These are phyloP conservation scores for Sternarchorhynchus goeldii DNA, from an alignment of 2,797 vertebrate species.

Conservation along the genomic window DNA sequence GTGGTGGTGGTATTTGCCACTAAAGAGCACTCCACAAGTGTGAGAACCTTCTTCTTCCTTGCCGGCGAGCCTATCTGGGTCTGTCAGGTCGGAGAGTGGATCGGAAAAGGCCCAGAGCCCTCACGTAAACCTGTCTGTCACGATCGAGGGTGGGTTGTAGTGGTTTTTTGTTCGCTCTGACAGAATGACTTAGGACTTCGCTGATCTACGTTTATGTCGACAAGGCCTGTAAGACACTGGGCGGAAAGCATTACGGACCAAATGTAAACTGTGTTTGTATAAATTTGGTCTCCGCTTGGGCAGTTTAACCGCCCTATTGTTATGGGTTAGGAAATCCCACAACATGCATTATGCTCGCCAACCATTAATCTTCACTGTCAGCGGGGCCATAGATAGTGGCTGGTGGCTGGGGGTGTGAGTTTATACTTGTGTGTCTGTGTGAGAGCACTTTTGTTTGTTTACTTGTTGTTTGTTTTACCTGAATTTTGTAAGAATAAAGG, in stretches of 20 bases:
- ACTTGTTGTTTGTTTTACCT: neutral
- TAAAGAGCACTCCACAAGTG: conserved; percentile 25
- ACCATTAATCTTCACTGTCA: conserved; percentile 51
- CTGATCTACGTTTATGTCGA: conserved; percentile 48
- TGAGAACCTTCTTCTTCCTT: conserved; percentile 43
- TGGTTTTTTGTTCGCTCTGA: conserved; percentile 43
- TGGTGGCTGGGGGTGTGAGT: neutral
- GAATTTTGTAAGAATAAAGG: neutral
- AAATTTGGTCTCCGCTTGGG: conserved; percentile 69
- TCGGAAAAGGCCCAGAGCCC: conserved; percentile 21
- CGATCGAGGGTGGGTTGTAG: conserved; percentile 20
- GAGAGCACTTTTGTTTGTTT: conserved; percentile 3
- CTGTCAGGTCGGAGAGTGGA: conserved; percentile 36
- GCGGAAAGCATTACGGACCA: conserved; percentile 51
- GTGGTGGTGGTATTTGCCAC: neutral
- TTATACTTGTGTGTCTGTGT: conserved; percentile 9
- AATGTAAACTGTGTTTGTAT: conserved; percentile 56
- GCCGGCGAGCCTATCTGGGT: conserved; percentile 44
- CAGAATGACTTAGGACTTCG: conserved; percentile 54
- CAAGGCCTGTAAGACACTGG: conserved; percentile 34
- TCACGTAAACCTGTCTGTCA: conserved; percentile 48
- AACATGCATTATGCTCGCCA: conserved; percentile 13
- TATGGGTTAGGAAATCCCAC: conserved; percentile 61
- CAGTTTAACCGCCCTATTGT: conserved; percentile 79
- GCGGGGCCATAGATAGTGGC: conserved; percentile 4